Evolutionary conservation across 30 jellyfish, hydroid and myxozoan genomes (phyloP).

Genomic region (Cassiopea andromeda): DNA sequence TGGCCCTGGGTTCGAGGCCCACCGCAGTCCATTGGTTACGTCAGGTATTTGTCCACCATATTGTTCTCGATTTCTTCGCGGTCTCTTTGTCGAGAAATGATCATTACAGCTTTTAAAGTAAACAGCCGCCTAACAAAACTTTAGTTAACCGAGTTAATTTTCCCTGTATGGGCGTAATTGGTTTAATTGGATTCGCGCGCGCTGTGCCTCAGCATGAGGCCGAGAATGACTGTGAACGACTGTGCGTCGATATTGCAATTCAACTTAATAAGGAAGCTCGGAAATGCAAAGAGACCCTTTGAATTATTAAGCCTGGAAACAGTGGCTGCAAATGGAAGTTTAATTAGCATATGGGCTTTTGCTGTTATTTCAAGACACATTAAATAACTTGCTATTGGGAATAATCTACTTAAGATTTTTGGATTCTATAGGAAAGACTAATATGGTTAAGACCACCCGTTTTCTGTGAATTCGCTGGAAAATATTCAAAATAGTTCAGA

Average conservation of each 20-base stretch:
- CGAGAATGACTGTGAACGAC: constrained; percentile 30
- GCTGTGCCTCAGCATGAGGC: constrained; percentile 54
- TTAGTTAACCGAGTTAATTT: constrained; percentile 21
- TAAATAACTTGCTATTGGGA: constrained; percentile 4
- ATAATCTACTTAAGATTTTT: constrained; percentile 11
- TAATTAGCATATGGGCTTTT: constrained; percentile 5
- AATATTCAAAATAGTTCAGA: not conserved
- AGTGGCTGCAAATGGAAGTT: constrained; percentile 1
- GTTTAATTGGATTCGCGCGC: constrained; percentile 28
- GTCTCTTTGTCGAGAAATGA: constrained; percentile 10
- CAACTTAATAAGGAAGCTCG: not conserved
- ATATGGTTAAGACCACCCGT: not conserved
- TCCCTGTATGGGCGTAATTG: constrained; percentile 27
- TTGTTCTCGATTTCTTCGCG: not conserved
- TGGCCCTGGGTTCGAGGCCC: too few relatives aligned
- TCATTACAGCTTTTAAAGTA: constrained; percentile 34
- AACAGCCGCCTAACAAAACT: constrained; percentile 42
- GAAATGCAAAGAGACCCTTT: not conserved
- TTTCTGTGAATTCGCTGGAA: not conserved
- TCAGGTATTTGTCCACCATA: not conserved
- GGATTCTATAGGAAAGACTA: not conserved
- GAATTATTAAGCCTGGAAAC: not conserved
- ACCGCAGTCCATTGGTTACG: too few relatives aligned
- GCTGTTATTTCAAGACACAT: constrained; percentile 17
- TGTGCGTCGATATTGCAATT: constrained; percentile 18